These are phyloP conservation scores for Charadrius vociferus DNA, from an alignment of 2,113 vertebrate genomes.

Conservation along the genomic window DNA sequence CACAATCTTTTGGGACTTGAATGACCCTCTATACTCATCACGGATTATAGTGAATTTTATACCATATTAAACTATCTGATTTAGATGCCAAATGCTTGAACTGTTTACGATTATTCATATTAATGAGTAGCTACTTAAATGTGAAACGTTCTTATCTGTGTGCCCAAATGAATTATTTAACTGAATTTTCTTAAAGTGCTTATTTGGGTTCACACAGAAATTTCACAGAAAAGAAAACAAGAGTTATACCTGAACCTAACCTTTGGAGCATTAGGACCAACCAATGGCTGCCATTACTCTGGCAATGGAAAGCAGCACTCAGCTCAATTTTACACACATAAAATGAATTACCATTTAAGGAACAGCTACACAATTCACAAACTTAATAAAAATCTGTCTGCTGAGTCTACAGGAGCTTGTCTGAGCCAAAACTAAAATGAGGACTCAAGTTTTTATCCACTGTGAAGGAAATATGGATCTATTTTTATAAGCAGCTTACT, in stretches of 20 bases:
- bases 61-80: neutral
- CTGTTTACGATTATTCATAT: neutral
- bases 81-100: neutral
- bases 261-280: neutral
- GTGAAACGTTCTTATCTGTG: neutral
- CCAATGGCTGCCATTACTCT: neutral
- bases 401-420: neutral
- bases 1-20: neutral
- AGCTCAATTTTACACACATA: neutral
- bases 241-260: neutral
- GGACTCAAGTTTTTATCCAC: neutral
- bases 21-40: neutral
- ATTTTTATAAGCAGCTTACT: neutral
- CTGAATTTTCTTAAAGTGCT: neutral
- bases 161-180: neutral
- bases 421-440: neutral
- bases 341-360: neutral
- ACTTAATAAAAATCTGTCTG: neutral
- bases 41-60: neutral
- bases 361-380: neutral
- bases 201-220: neutral
- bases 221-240: neutral
- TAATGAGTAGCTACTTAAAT: neutral
- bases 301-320: neutral
- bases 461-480: neutral